Percentiles rank a stretch among this genome's conserved stretches.
These are phyloP conservation scores for Archips crataeganus DNA, from an alignment of 2,888 invertebrate species.

Conservation along the genomic window DNA sequence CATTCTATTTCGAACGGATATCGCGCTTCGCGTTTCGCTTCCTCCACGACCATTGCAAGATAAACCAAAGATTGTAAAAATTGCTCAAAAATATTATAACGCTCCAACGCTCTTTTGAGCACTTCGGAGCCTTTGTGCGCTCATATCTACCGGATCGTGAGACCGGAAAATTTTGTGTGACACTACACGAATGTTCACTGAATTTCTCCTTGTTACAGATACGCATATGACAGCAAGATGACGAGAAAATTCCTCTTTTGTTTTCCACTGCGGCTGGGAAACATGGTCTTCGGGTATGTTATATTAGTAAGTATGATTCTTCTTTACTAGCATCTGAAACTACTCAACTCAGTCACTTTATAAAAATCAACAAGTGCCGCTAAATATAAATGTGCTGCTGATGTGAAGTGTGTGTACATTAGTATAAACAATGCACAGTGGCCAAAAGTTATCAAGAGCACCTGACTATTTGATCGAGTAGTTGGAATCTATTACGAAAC, in stretches of 20 bases:
- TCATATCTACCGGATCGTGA: background rate
- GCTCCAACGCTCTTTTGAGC: background rate
- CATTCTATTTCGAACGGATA: no score
- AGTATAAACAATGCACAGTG: background rate
- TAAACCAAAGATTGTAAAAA: no score
- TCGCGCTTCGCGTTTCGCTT: no score
- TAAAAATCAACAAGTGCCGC: no score
- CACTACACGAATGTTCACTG: background rate
- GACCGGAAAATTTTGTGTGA: background rate
- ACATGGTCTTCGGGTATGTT: conserved; percentile 78
- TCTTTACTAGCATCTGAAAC: background rate
- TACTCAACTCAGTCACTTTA: no score
- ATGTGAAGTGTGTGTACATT: no score
- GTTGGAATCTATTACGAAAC: conserved; percentile 15
- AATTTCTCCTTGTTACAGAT: conserved; percentile 58
- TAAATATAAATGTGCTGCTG: no score
- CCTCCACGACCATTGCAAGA: no score
- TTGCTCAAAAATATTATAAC: background rate
- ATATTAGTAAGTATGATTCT: conserved; percentile 71
- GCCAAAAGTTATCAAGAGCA: background rate
- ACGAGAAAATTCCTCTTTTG: conserved; percentile 81
- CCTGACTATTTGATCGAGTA: conserved; percentile 15
- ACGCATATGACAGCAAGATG: conserved; percentile 70
- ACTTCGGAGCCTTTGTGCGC: background rate
- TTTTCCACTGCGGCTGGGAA: conserved; percentile 77